Percentiles rank a stretch among this genome's conserved stretches.
Evolutionary conservation across 2,113 vertebrate genomes (phyloP).

Genomic region (Martes martes): DNA sequence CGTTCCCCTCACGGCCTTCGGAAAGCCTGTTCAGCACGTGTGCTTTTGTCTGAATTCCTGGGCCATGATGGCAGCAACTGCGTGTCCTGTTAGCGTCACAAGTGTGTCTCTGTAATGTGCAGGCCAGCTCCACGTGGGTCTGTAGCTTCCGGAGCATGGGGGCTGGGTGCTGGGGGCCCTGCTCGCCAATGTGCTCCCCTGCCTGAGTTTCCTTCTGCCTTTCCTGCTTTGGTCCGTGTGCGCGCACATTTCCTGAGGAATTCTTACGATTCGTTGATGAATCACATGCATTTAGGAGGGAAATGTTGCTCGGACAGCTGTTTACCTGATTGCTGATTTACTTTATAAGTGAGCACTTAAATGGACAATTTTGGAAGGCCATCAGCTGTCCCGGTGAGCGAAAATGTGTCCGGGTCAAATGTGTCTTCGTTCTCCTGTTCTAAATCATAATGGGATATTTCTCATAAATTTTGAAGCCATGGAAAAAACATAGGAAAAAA

Average conservation of each 20-base stretch:
- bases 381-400: background rate
- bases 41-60: background rate
- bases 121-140: fast-evolving
- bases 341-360: background rate
- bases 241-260: background rate
- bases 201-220: background rate
- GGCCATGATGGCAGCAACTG: fast-evolving
- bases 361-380: background rate
- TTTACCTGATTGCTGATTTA: background rate
- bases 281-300: background rate
- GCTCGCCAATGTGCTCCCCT: fast-evolving
- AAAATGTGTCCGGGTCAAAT: fast-evolving
- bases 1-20: fast-evolving
- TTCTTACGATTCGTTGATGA: background rate
- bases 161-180: background rate
- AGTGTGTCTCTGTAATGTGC: background rate
- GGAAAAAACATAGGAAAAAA: background rate
- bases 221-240: background rate
- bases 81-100: background rate
- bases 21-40: fast-evolving
- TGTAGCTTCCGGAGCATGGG: background rate
- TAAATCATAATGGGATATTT: background rate
- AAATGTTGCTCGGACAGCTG: background rate
- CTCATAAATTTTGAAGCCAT: background rate
- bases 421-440: background rate